These are phyloP conservation scores for Clivina fossor DNA, from an alignment of 2,888 invertebrate genomes.

Conservation along the genomic window DNA sequence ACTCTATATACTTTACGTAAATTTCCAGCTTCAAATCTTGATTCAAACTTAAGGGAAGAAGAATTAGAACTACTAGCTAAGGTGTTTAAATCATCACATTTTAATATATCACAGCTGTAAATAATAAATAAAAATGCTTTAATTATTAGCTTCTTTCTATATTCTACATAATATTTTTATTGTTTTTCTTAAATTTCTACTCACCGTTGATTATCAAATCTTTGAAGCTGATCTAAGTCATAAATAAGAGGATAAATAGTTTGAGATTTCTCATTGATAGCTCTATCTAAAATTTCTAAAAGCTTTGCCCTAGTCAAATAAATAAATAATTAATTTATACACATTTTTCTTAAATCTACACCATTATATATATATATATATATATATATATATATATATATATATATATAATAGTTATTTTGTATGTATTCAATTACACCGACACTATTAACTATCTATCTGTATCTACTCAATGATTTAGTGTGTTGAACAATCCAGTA, in stretches of 20 bases:
- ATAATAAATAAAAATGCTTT: too few relatives aligned
- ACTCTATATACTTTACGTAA: constrained; percentile 80
- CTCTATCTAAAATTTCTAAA: constrained; percentile 67
- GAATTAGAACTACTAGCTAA: constrained; percentile 52
- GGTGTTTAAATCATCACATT: constrained; percentile 58
- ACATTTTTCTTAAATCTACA: too few relatives aligned
- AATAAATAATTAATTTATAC: constrained; percentile 27
- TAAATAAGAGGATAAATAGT: constrained; percentile 67
- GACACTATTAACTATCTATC: too few relatives aligned
- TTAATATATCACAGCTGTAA: constrained; percentile 52
- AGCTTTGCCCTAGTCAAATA: constrained; percentile 58
- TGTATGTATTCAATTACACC: too few relatives aligned
- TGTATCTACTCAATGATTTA: too few relatives aligned
- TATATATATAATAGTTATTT: too few relatives aligned
- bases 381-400: too few relatives aligned
- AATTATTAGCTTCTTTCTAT: not conserved
- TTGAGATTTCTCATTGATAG: constrained; percentile 60
- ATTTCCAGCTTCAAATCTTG: constrained; percentile 86
- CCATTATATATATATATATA: too few relatives aligned
- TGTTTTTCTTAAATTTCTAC: constrained; percentile 10
- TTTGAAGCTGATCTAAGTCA: constrained; percentile 64
- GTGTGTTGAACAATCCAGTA: too few relatives aligned
- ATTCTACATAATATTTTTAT: not conserved
- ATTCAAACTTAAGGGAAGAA: constrained; percentile 70
- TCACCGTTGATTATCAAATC: constrained; percentile 27